Percentiles rank a stretch among this genome's conserved stretches.
These are phyloP conservation scores for Microvelia longipes DNA, from an alignment of 1,140 invertebrate species.

Conservation along the genomic window DNA sequence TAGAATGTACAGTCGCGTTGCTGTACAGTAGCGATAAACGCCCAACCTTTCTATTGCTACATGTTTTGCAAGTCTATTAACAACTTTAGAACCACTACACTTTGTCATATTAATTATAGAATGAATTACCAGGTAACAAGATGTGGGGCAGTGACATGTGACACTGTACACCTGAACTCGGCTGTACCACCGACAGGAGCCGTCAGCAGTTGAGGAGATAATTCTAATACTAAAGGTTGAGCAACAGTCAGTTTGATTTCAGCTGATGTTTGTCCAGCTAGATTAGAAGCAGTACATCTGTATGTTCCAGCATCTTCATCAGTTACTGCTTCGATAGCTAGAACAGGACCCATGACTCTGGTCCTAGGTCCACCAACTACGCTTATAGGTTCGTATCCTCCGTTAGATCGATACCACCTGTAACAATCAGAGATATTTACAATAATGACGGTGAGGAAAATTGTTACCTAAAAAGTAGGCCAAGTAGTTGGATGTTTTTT, in stretches of 20 bases:
- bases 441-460: no score
- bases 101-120: no score
- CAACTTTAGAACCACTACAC: no score
- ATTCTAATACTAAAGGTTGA: conserved; percentile 39
- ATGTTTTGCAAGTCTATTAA: no score
- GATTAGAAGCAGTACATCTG: conserved; percentile 49
- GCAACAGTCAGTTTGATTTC: conserved; percentile 48
- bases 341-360: conserved; percentile 46
- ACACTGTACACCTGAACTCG: conserved; percentile 51
- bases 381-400: conserved; percentile 39
- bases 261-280: conserved; percentile 47
- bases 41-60: no score
- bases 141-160: conserved; percentile 23
- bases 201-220: conserved; percentile 13
- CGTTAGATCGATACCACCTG: conserved; percentile 45
- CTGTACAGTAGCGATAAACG: no score
- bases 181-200: conserved; percentile 61
- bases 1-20: no score
- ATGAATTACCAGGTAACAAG: conserved; percentile 34
- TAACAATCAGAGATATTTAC: no score
- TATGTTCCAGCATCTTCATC: conserved; percentile 52
- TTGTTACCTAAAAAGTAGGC: no score
- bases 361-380: conserved; percentile 46
- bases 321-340: conserved; percentile 54
- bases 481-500: no score